Base-by-base conservation (phyloP, 2,888 invertebrate species). In the Maniola hyperantus region DNA sequence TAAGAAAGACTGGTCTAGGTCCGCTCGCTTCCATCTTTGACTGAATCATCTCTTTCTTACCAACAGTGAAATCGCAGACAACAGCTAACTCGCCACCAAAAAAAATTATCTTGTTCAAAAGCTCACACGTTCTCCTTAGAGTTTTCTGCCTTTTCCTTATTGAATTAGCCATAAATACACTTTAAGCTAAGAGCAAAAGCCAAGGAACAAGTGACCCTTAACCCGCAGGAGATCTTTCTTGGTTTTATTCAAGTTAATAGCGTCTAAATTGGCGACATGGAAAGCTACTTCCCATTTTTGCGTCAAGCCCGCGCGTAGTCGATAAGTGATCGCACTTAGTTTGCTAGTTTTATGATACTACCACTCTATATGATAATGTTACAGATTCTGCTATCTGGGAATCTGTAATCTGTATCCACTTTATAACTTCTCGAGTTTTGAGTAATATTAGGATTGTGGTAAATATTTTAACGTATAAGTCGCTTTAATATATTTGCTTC, bases 211-310 rank as follows among this genome's bases (percentile, higher is more conserved):
- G 42, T 65, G 39, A 64, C 6, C 51, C 13, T 18, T 53, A 46
- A 33, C 18, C 50, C 57, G 51, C 51, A 60, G 48, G 58, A 66
- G 63, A 15, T 63, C 55, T 57, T 70, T 68, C 69, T 61, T 61
- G 68, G 67, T 69, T 72, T 72, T 71, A 73, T 72, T 69, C 68
- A 67, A 72, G 73, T 72, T 73, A 74, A 76, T 71, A 72, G 72
- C 71, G 46, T 69, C 72, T 71, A 66, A 71, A 76, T 74, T 72
- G 73, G 71, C 69, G 71, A 76, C 74, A 76, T 63, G 75, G 70
- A 76, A 75, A 74, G 66, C 69, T 72, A 76, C 75, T 75, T 73
- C 72, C 71, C 69, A 66, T 72, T 75, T 72, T 72, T 70, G 63
- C 70, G 67, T 72, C 36, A 13, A 60, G 50, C 15, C 44, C 36